Evolutionary conservation across 2,113 vertebrate species (phyloP).

Genomic region (Lynx canadensis): DNA sequence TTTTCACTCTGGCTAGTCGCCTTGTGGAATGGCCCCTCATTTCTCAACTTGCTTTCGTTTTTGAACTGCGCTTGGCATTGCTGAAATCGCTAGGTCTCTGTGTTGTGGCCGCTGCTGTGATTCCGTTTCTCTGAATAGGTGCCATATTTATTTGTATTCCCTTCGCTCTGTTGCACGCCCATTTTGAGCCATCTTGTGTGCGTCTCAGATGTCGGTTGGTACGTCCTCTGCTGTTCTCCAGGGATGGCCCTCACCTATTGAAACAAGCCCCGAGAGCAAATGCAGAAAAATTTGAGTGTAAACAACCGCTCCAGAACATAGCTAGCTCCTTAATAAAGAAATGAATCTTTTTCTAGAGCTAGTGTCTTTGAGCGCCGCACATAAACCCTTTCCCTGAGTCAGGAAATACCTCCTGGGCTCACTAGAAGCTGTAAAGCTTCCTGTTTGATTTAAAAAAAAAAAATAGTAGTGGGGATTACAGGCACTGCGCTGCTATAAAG

Average conservation of each 20-base stretch:
- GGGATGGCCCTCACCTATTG: conserved; percentile 57
- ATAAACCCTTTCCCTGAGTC: neutral
- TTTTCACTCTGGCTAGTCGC: conserved; percentile 50
- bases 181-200: conserved; percentile 64
- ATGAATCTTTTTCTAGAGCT: conserved; percentile 66
- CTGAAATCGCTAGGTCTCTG: conserved; percentile 44
- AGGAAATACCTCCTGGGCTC: neutral
- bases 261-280: conserved; percentile 67
- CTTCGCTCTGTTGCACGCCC: conserved; percentile 26
- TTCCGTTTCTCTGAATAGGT: conserved; percentile 48
- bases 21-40: neutral
- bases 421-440: neutral
- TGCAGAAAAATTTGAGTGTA: conserved; percentile 67
- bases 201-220: conserved; percentile 72
- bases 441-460: neutral
- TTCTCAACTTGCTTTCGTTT: conserved; percentile 73
- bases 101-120: neutral
- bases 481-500: neutral
- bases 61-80: conserved; percentile 44
- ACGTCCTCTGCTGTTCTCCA: conserved; percentile 73
- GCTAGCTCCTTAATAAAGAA: conserved; percentile 78
- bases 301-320: conserved; percentile 69
- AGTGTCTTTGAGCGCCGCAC: conserved; percentile 63
- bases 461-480: neutral
- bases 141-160: conserved; percentile 75